Evolutionary conservation across 2,113 vertebrate genomes (phyloP).

Genomic region (Marcusenius ussheri): DNA sequence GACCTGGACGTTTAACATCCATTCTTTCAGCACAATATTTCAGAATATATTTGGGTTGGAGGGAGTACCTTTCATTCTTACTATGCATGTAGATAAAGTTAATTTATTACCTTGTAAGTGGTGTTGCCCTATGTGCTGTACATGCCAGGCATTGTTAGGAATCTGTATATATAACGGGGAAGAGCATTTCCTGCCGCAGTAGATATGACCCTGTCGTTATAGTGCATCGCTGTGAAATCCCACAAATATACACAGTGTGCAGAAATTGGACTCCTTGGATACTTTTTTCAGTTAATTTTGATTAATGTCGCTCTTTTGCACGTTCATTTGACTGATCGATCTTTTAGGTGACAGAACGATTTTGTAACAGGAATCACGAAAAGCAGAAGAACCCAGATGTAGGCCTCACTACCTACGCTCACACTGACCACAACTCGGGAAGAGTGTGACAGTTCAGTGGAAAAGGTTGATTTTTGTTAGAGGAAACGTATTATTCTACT

Average conservation of each 20-base stretch:
- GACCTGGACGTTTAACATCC: not conserved
- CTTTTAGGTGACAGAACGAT: not conserved
- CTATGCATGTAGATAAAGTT: not conserved
- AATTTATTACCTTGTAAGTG: constrained; percentile 27
- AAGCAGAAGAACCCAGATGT: not conserved
- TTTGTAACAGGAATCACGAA: not conserved
- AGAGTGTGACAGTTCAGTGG: not conserved
- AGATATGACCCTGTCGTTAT: not conserved
- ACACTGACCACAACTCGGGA: not conserved
- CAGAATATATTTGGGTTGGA: not conserved
- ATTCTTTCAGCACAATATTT: not conserved
- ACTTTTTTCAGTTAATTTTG: not conserved
- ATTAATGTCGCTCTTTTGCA: not conserved
- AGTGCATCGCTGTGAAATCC: not conserved
- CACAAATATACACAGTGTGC: not conserved
- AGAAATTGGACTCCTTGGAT: not conserved
- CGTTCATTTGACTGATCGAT: not conserved
- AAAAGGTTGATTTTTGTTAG: not conserved
- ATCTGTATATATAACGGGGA: not conserved
- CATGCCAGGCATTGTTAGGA: not conserved
- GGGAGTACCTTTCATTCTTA: not conserved
- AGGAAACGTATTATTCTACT: not conserved
- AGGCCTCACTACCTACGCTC: not conserved
- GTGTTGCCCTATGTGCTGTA: constrained; percentile 5
- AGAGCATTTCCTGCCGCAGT: not conserved